Percentiles rank a stretch among this genome's conserved stretches.
These are phyloP conservation scores for Euura lappo DNA, from an alignment of 1,140 invertebrate genomes.

Conservation along the genomic window DNA sequence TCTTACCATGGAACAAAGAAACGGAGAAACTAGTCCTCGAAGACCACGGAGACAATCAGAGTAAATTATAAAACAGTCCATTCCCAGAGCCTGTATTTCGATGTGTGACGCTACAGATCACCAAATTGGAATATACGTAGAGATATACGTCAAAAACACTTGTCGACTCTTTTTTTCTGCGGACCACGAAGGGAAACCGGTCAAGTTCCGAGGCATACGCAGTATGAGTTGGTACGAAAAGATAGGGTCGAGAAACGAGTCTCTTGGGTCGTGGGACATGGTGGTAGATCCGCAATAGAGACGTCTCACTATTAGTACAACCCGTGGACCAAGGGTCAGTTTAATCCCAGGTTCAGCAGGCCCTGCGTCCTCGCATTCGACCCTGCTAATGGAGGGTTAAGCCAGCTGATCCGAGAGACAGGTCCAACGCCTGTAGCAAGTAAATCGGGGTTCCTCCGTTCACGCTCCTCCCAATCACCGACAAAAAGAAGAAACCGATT, in stretches of 20 bases:
- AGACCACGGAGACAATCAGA: not conserved
- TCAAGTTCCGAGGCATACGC: not conserved
- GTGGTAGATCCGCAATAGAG: slow-evolving; percentile 1
- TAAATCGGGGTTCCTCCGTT: not conserved
- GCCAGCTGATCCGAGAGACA: slow-evolving; percentile 53
- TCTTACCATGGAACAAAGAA: not conserved
- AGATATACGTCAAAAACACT: no score
- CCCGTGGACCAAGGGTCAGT: slow-evolving; percentile 8
- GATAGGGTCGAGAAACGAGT: slow-evolving; percentile 23
- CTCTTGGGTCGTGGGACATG: slow-evolving; percentile 25
- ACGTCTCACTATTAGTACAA: not conserved
- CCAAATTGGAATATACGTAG: no score
- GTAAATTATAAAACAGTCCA: not conserved
- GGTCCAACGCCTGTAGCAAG: slow-evolving; percentile 31
- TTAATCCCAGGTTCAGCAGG: slow-evolving; percentile 36
- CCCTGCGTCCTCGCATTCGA: slow-evolving; percentile 36
- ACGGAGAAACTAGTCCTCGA: not conserved
- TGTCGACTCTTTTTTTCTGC: no score
- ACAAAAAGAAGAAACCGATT: no score
- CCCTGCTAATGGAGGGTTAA: slow-evolving; percentile 56
- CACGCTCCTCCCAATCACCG: no score
- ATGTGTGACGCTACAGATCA: no score
- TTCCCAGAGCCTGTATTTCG: no score
- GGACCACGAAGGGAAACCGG: not conserved
- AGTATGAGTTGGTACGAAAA: not conserved